phyloP scores from a whole-genome alignment of 2,113 vertebrate genomes.

The Callionymus lyra region DNA sequence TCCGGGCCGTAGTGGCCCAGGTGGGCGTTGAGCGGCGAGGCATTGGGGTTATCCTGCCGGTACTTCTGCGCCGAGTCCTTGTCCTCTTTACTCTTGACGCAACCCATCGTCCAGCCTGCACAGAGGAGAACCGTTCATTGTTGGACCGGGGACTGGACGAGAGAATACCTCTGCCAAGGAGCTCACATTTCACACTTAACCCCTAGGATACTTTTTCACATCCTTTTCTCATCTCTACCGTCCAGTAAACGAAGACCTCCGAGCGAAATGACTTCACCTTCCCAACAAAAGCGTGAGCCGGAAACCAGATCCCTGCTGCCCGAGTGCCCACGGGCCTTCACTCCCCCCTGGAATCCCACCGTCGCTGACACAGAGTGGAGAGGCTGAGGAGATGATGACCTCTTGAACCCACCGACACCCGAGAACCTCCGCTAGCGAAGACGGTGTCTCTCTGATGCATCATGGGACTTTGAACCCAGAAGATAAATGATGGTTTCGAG shows the following conservation, averaged over 20 bases:
- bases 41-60: conserved; percentile 73
- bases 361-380: conserved; percentile 16
- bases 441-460: too few relatives aligned
- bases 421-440: background rate
- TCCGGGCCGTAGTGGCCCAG: conserved; percentile 83
- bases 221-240: background rate
- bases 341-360: conserved; percentile 20
- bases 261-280: conserved; percentile 25
- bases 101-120: conserved; percentile 86
- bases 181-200: too few relatives aligned
- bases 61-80: conserved; percentile 85
- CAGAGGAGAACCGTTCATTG: too few relatives aligned
- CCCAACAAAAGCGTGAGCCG: conserved; percentile 24
- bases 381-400: background rate
- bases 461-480: too few relatives aligned
- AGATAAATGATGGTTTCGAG: too few relatives aligned
- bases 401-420: conserved; percentile 5
- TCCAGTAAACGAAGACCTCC: conserved; percentile 1
- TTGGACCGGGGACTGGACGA: too few relatives aligned
- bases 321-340: conserved; percentile 11
- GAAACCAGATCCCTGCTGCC: conserved; percentile 27
- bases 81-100: conserved; percentile 96
- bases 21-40: conserved; percentile 64
- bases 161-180: too few relatives aligned
- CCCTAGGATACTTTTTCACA: background rate